Evolutionary conservation across 2,113 vertebrate genomes (phyloP).

Genomic region (Chauna torquata): DNA sequence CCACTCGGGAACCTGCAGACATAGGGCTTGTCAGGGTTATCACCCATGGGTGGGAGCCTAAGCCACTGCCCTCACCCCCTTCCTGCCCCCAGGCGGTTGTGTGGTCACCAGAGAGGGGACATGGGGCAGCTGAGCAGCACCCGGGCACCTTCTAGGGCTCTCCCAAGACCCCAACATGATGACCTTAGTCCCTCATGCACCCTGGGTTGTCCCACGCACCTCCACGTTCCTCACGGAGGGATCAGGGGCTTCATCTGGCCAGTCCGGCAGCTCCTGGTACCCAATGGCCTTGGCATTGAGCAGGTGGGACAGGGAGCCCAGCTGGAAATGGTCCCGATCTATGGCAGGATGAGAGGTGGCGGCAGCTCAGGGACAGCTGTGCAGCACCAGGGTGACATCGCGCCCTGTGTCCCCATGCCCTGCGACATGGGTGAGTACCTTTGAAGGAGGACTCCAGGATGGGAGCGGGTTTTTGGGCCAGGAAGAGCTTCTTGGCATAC

Average conservation of each 20-base stretch:
- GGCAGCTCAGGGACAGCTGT: background rate
- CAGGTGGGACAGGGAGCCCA: slow-evolving; percentile 95
- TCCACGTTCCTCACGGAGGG: slow-evolving; percentile 99
- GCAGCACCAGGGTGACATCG: background rate
- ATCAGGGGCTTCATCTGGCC: slow-evolving; percentile 93
- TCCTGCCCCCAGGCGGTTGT: accelerated
- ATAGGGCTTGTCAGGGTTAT: background rate
- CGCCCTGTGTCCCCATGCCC: accelerated
- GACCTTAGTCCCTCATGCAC: too few species aligned
- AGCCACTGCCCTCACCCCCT: background rate
- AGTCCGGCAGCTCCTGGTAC: slow-evolving; percentile 97
- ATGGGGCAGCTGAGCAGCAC: background rate
- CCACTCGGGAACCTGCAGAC: slow-evolving; percentile 93
- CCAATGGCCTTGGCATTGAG: slow-evolving; percentile 95
- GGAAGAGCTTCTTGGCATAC: slow-evolving; percentile 96
- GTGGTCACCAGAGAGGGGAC: background rate
- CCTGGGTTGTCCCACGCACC: slow-evolving; percentile 65
- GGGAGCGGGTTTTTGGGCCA: slow-evolving; percentile 95
- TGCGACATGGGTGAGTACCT: slow-evolving; percentile 77
- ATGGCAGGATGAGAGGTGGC: background rate
- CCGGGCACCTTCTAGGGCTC: background rate
- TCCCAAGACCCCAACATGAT: background rate
- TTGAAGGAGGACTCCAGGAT: slow-evolving; percentile 97
- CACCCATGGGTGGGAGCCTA: background rate
- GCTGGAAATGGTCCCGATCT: slow-evolving; percentile 98